Base-by-base conservation (phyloP, 2,797 vertebrate genomes). In the Euthynnus affinis region DNA sequence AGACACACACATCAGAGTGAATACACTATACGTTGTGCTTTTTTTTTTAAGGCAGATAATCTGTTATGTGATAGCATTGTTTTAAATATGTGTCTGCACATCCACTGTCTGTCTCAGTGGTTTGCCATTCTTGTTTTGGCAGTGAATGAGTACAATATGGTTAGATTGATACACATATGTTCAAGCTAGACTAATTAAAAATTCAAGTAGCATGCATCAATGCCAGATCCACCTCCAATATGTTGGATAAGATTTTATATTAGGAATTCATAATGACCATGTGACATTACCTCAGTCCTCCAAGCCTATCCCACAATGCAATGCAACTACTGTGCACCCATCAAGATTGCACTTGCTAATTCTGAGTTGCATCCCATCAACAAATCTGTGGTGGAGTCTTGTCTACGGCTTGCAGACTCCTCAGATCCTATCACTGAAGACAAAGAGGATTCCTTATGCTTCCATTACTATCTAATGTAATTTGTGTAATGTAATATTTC, bases 381-480 rank as follows among this genome's bases (percentile, higher is more conserved):
- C 87, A 87, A 70, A 74, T 42, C 78, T 73, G 75, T 71, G 62
- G 77, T 72, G 77, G 85, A 86, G 86, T 88, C 82, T 84, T 78
- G 85, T 88, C 91, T 89, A 83, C 82, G 80, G 81, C 75, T 88
- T 61, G 72, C 72, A 89, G 85, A 86, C 88, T 89, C 75, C 82
- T 88, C 52, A 40, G 80, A 85, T 91, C 84, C 90, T 92, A 79
- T 83, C 46, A n/a, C 74, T 48, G 51, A 87, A 87, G 89, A 89
- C 89, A 86, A 89, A 89, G 81, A 93, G 87, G 87, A 90, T 90
- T 90, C 81, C 86, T 85, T 86, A 81, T 74, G 82, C 88, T 51
- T 91, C 92, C 91, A 93, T 93, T 91, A 92, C 84, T 70, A 75
- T 85, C 81, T 90, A 93, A 92, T 92, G 84, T 62, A 76, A 91